Evolutionary conservation across 2,888 invertebrate genomes (phyloP).

Genomic region (Agriopis leucophaearia): DNA sequence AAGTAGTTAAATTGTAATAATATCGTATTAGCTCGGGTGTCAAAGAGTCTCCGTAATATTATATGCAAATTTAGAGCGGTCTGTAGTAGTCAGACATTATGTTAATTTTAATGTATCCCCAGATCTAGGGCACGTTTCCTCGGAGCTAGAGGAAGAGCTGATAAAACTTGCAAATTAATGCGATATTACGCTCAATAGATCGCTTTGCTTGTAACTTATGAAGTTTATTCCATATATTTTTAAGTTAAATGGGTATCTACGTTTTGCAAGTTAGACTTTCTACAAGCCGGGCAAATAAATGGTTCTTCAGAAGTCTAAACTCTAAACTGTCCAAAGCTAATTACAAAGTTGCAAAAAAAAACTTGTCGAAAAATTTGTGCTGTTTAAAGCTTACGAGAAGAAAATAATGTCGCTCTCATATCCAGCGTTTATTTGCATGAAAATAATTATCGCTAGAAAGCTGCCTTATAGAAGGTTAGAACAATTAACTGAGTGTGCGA

Average conservation of each 20-base stretch:
- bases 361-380: not conserved
- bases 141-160: constrained; percentile 60
- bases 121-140: constrained; percentile 77
- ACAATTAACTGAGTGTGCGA: constrained; percentile 54
- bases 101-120: constrained; percentile 63
- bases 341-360: too few species aligned
- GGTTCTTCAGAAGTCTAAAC: not conserved
- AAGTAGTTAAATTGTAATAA: constrained; percentile 38
- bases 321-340: not conserved
- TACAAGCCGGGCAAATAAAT: not conserved
- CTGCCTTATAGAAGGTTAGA: constrained; percentile 59
- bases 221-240: not conserved
- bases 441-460: constrained; percentile 59
- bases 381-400: not conserved
- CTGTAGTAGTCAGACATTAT: constrained; percentile 54
- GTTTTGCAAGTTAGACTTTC: not conserved
- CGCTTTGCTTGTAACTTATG: not conserved
- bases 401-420: not conserved
- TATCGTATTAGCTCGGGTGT: constrained; percentile 44
- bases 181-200: constrained; percentile 47
- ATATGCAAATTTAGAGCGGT: constrained; percentile 56
- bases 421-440: constrained; percentile 22
- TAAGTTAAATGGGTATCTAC: not conserved
- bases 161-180: constrained; percentile 72
- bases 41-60: constrained; percentile 47